Percentiles rank a stretch among this genome's conserved stretches.
phyloP scores from a whole-genome alignment of 2,888 invertebrate species.

The Oscheius sp. region DNA sequence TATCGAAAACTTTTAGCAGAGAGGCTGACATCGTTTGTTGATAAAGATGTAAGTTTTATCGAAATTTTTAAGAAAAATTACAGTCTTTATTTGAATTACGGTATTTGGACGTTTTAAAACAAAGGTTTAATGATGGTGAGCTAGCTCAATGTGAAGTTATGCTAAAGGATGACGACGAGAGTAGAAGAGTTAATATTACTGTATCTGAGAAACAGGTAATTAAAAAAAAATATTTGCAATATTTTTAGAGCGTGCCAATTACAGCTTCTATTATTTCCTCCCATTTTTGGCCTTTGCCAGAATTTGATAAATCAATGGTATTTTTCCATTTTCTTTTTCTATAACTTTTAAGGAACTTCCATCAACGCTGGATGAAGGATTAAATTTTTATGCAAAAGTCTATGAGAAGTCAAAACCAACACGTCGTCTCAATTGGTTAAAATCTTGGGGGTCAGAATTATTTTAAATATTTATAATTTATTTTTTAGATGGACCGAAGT shows the following conservation, averaged over 20 bases:
- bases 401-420: constrained; percentile 40
- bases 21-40: constrained; percentile 76
- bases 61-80: background rate
- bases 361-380: constrained; percentile 32
- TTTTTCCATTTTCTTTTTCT: background rate
- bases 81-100: constrained; percentile 78
- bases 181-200: constrained; percentile 73
- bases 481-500: constrained; percentile 37
- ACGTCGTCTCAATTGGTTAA: constrained; percentile 53
- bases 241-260: constrained; percentile 77
- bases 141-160: constrained; percentile 95
- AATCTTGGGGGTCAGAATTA: constrained; percentile 40
- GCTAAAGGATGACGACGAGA: constrained; percentile 95
- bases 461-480: background rate
- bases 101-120: constrained; percentile 89
- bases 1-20: constrained; percentile 93
- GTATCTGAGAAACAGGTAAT: constrained; percentile 12
- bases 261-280: constrained; percentile 92
- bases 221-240: background rate
- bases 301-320: constrained; percentile 40
- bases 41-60: constrained; percentile 54
- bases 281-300: constrained; percentile 88
- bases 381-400: constrained; percentile 42
- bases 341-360: constrained; percentile 40
- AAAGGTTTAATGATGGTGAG: constrained; percentile 92